Conservation (phyloP, 2,888 invertebrate species). For the Agrotis clavis region DNA sequence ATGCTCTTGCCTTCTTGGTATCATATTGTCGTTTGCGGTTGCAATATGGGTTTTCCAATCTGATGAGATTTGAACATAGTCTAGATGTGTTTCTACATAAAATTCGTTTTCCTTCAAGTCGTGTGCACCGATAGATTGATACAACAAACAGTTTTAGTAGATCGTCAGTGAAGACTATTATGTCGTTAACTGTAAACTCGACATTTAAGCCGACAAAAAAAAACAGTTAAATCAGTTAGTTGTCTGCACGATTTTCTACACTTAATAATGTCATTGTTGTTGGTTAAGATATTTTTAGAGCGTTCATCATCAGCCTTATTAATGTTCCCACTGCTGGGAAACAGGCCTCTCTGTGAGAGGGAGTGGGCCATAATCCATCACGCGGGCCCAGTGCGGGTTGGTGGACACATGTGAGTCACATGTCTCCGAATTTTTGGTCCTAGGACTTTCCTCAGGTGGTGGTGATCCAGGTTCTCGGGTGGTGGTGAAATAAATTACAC, state of each 20-base stretch:
- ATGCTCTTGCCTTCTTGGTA: neutral
- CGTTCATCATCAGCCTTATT: too few relatives aligned
- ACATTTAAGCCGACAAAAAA: neutral
- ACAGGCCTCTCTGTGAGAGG: too few relatives aligned
- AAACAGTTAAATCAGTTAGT: neutral
- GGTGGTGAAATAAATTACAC: too few relatives aligned
- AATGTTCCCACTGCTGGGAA: too few relatives aligned
- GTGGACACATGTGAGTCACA: too few relatives aligned
- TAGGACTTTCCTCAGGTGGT: too few relatives aligned
- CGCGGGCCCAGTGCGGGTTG: too few relatives aligned
- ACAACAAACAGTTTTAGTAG: constrained; percentile 1
- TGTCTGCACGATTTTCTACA: neutral
- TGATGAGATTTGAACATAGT: constrained; percentile 21
- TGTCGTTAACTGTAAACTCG: constrained; percentile 19
- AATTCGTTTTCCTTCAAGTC: constrained; percentile 38
- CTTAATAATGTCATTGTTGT: neutral
- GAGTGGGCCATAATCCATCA: too few relatives aligned
- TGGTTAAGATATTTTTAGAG: neutral
- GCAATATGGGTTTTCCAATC: constrained; percentile 45
- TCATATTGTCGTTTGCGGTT: constrained; percentile 21
- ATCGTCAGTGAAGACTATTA: constrained; percentile 3
- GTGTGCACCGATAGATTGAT: neutral
- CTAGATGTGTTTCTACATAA: neutral
- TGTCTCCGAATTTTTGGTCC: too few relatives aligned
- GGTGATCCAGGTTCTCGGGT: too few relatives aligned